A percentile compares a stretch with the other conserved stretches of the same genome.
These are phyloP conservation scores for Entomobrya proxima DNA, from an alignment of 2,888 invertebrate genomes.

Conservation along the genomic window DNA sequence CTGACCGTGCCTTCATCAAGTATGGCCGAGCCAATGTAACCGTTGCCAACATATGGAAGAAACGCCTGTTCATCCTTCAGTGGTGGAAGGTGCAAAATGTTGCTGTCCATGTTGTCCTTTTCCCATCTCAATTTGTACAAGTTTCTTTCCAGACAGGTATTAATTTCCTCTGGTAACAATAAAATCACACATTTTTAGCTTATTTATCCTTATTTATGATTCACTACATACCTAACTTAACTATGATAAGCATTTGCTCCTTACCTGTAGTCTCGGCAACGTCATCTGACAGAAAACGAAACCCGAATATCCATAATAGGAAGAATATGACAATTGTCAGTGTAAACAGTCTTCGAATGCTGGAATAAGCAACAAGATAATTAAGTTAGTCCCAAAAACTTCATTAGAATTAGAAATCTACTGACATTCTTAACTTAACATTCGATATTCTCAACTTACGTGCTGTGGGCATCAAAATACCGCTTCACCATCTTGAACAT, in stretches of 20 bases:
- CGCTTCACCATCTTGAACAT: slow-evolving; percentile 57
- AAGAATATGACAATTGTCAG: slow-evolving; percentile 80
- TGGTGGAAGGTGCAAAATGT: slow-evolving; percentile 82
- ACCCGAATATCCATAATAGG: slow-evolving; percentile 82
- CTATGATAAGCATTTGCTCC: too few species aligned
- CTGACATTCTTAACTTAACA: too few species aligned
- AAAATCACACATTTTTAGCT: neutral
- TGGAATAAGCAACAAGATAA: slow-evolving; percentile 52
- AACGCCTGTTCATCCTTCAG: slow-evolving; percentile 80
- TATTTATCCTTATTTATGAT: neutral
- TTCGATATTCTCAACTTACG: too few species aligned
- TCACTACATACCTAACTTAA: too few species aligned
- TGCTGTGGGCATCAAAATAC: slow-evolving; percentile 62
- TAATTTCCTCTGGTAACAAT: slow-evolving; percentile 78
- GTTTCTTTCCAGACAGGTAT: slow-evolving; percentile 83
- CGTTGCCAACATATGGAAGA: slow-evolving; percentile 87
- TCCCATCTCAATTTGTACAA: slow-evolving; percentile 82
- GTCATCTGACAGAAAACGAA: slow-evolving; percentile 81
- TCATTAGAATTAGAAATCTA: neutral
- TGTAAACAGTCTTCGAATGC: slow-evolving; percentile 78
- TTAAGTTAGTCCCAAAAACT: neutral
- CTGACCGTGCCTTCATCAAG: slow-evolving; percentile 83
- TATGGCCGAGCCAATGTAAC: slow-evolving; percentile 83
- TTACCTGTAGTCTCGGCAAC: slow-evolving; percentile 78
- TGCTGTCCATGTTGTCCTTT: slow-evolving; percentile 83